Evolutionary conservation across 2,888 invertebrate species (phyloP).

Genomic region (Ectropis crepuscularia): DNA sequence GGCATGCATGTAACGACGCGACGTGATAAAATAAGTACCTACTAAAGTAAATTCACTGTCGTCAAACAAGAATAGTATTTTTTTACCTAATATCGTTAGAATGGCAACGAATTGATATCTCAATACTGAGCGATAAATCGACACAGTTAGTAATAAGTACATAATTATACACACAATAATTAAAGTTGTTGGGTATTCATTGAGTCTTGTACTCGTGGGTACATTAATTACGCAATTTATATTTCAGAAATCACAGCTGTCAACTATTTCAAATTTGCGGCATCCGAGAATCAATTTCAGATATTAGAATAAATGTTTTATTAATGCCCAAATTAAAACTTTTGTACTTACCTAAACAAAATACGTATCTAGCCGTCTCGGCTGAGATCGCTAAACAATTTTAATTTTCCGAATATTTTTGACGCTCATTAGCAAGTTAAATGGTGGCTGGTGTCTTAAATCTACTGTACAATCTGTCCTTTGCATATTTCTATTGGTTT

Average conservation of each 20-base stretch:
- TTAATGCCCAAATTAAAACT: slow-evolving; percentile 29
- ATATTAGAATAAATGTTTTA: slow-evolving; percentile 25
- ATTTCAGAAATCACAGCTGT: background rate
- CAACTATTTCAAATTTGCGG: background rate
- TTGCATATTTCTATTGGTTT: slow-evolving; percentile 16
- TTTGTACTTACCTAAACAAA: slow-evolving; percentile 17
- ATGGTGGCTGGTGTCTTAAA: slow-evolving; percentile 39
- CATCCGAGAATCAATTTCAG: background rate
- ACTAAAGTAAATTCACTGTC: too few species aligned
- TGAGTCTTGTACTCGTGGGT: too few species aligned
- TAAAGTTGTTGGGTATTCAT: too few species aligned
- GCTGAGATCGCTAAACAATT: slow-evolving; percentile 46
- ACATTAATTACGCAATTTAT: background rate
- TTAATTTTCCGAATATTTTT: slow-evolving; percentile 54
- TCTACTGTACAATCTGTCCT: slow-evolving; percentile 4
- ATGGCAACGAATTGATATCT: too few species aligned
- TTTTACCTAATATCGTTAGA: too few species aligned
- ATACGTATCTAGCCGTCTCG: slow-evolving; percentile 21
- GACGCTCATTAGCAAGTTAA: slow-evolving; percentile 60
- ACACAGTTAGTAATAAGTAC: too few species aligned
- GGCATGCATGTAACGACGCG: background rate
- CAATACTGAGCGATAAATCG: too few species aligned
- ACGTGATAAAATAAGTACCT: background rate
- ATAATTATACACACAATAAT: too few species aligned
- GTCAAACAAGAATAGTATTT: too few species aligned